Evolutionary conservation across 2,113 vertebrate species (phyloP), one percentile per base, ranked within the genome.

Genomic region (Oriolus oriolus): DNA sequence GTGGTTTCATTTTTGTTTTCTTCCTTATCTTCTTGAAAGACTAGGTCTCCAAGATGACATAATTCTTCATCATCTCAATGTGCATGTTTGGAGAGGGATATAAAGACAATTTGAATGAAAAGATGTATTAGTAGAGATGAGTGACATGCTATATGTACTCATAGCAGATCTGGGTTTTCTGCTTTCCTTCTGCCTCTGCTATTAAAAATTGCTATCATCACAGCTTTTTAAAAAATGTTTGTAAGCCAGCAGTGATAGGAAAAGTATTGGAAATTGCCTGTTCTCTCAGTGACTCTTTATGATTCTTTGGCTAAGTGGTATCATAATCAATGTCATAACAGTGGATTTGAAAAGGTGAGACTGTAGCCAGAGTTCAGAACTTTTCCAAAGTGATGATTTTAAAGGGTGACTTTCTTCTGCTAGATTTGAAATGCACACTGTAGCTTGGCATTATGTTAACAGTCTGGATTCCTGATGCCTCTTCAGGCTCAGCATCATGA

Each of bases 221-320:
- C 27, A 82, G 57, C 16, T 21, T 33, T 59, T n/a, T 13, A 4
- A 56, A 44, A 30, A 41, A n/a, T n/a, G n/a, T 41, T 35, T 35
- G 5, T 41, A 76, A 31, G 8, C n/a, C 76, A 99, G 98, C 63
- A 99, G 97, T 53, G 98, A 99, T 59, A 98, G 98, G 0, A 98
- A 99, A 96, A 98, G 97, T 91, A 98, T 99, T 41, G 99, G 99
- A 11, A 99, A 99, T 87, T 99, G 98, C 90, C 99, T 98, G 0
- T 99, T 99, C 86, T 99, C 98, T 85, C 99, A 99, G 93, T 98
- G 99, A 37, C 98, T 99, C 39, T 99, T 99, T 59, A 99, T 99
- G 98, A 99, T 99, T 94, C 98, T 99, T 41, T 99, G 98, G 98
- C 98, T 99, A 17, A 99, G 99, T 95, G 98, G 98, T 8, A 98